Conservation (phyloP, 2,113 vertebrate genomes). For the Jaculus jaculus region DNA sequence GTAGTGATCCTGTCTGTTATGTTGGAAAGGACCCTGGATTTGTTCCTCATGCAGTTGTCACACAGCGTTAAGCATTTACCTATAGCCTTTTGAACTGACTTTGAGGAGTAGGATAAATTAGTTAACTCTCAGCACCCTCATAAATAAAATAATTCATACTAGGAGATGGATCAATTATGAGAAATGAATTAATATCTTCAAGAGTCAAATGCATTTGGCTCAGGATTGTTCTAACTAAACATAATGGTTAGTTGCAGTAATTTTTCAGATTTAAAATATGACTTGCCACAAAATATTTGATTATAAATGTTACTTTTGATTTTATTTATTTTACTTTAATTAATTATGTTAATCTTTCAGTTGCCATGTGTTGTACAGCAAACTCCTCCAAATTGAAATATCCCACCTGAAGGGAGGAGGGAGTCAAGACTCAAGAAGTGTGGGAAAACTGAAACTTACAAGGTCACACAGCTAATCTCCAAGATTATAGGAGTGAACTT, state of each 20-base stretch:
- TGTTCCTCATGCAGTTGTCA: neutral
- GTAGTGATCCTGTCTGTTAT: neutral
- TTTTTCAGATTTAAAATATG: slow-evolving; percentile 41
- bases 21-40: neutral
- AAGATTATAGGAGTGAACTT: too few species aligned
- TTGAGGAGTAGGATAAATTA: slow-evolving; percentile 43
- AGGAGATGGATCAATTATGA: neutral
- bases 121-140: neutral
- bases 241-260: neutral
- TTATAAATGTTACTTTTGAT: neutral
- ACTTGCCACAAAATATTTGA: neutral
- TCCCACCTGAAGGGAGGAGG: too few species aligned
- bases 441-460: too few species aligned
- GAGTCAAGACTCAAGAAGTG: too few species aligned
- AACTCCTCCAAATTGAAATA: too few species aligned
- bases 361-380: neutral
- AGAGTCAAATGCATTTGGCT: slow-evolving; percentile 29
- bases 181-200: slow-evolving; percentile 33
- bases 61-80: neutral
- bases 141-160: slow-evolving; percentile 35
- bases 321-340: slow-evolving; percentile 9
- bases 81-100: neutral
- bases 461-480: too few species aligned
- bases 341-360: neutral
- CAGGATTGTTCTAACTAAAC: slow-evolving; percentile 8